Conservation (phyloP, 1,140 invertebrate species). For the Drosophila pachea region DNA sequence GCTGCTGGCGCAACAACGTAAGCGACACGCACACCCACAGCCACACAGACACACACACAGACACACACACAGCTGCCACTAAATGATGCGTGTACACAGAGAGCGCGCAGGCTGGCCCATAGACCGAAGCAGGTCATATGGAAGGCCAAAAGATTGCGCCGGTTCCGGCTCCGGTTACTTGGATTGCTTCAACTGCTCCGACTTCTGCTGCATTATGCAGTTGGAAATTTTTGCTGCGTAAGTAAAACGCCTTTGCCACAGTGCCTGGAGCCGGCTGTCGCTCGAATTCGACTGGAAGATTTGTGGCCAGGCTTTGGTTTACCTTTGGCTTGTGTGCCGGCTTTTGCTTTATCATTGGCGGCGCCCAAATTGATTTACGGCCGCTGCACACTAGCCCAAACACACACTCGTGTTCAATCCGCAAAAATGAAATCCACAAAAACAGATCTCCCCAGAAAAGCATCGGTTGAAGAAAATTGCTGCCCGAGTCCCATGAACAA, state of each 20-base stretch:
- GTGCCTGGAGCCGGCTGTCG: slow-evolving; percentile 11
- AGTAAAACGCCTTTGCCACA: slow-evolving; percentile 55
- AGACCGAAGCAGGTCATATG: slow-evolving; percentile 34
- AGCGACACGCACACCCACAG: slow-evolving; percentile 28
- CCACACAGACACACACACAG: slow-evolving; percentile 9
- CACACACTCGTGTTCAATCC: not conserved
- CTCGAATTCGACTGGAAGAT: slow-evolving; percentile 21
- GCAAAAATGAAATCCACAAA: not conserved
- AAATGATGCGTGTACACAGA: slow-evolving; percentile 54
- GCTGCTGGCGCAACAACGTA: slow-evolving; percentile 65
- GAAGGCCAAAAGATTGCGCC: slow-evolving; percentile 22
- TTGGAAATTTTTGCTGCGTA: slow-evolving; percentile 63
- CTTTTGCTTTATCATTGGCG: slow-evolving; percentile 44
- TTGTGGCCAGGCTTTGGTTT: slow-evolving; percentile 59
- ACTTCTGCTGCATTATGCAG: slow-evolving; percentile 62
- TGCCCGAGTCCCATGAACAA: slow-evolving; percentile 50
- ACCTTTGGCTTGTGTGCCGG: slow-evolving; percentile 28
- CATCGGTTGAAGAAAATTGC: slow-evolving; percentile 17
- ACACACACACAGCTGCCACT: slow-evolving; percentile 26
- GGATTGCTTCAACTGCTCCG: not conserved
- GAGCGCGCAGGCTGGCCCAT: slow-evolving; percentile 34
- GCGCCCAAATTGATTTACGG: slow-evolving; percentile 67
- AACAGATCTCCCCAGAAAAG: not conserved
- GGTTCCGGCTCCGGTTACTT: not conserved
- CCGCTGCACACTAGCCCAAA: slow-evolving; percentile 8